Conservation (phyloP, 2,888 invertebrate genomes). For the Tinea pellionella region DNA sequence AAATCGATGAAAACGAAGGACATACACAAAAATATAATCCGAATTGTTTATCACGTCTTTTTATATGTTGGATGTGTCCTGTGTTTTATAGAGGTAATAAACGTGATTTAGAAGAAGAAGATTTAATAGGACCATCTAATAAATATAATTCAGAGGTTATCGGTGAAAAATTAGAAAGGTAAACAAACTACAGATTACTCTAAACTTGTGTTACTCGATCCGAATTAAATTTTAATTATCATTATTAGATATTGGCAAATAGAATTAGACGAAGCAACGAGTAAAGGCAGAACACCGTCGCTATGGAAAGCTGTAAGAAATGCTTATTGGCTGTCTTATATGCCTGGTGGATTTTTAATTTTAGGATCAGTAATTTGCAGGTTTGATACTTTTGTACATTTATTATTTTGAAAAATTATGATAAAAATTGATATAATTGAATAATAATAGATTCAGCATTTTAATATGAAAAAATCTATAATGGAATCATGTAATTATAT, state of each 20-base stretch:
- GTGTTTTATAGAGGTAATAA: conserved; percentile 64
- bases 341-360: conserved; percentile 68
- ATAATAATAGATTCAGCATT: too few species aligned
- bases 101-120: conserved; percentile 72
- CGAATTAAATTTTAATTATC: not conserved
- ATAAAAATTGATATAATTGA: too few species aligned
- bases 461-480: too few species aligned
- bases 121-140: conserved; percentile 73
- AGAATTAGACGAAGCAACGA: conserved; percentile 55
- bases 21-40: not conserved
- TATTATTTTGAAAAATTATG: too few species aligned
- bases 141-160: conserved; percentile 70
- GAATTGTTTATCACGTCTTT: conserved; percentile 23
- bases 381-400: conserved; percentile 33
- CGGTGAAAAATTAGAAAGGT: conserved; percentile 72
- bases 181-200: conserved; percentile 23
- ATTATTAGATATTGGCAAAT: conserved; percentile 64
- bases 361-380: conserved; percentile 61
- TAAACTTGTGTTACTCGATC: not conserved
- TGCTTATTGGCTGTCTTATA: conserved; percentile 67
- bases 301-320: conserved; percentile 65
- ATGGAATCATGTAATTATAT: too few species aligned
- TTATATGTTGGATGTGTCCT: conserved; percentile 61
- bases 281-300: conserved; percentile 63
- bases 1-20: not conserved